Evolutionary conservation across 2,797 vertebrate species (phyloP), one percentile per base, ranked within the genome.

Genomic region (Ataeniobius toweri): DNA sequence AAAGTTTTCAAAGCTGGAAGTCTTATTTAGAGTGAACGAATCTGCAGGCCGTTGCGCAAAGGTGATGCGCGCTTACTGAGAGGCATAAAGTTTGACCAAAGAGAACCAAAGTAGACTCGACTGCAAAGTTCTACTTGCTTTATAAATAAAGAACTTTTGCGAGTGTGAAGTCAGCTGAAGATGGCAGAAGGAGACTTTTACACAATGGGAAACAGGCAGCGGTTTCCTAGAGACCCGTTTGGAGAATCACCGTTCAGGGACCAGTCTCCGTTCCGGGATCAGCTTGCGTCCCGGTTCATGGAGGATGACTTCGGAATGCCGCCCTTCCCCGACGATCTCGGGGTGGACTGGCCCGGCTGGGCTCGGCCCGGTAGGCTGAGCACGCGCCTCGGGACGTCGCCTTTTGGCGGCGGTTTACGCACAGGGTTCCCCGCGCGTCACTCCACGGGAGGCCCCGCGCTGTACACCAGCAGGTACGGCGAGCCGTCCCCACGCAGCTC

Each of bases 341-440:
- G 97, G 0, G 96, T 97, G 85, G 96, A 98, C 87, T 99, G 98
- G 98, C 97, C 97, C 0, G 97, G 97, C 67, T 99, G 98, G 98
- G 97, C 96, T 79, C 95, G 97, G 67, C 96, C 97, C 5, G 93
- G 91, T 22, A 88, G 93, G 58, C 88, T 95, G 0, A 74, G 93
- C 69, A 50, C 93, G 9, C 96, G 97, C 24, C 95, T 99, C 68
- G 94, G 92, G 67, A 3, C 91, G 0, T 93, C 97, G 0, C 95
- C 96, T 53, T 99, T 98, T 95, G 89, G 96, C 0, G 94, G 96
- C 10, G 85, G 92, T 39, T 85, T 99, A 83, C 96, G 97, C 22
- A 41, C 97, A 0, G 95, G 96, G 22, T 96, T 98, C 82, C 90
- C 94, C 50, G 7, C 80, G 72, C 94, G 96, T 0, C 89, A 94